phyloP scores from a whole-genome alignment of 2,113 vertebrate species.

The Macrotus californicus region DNA sequence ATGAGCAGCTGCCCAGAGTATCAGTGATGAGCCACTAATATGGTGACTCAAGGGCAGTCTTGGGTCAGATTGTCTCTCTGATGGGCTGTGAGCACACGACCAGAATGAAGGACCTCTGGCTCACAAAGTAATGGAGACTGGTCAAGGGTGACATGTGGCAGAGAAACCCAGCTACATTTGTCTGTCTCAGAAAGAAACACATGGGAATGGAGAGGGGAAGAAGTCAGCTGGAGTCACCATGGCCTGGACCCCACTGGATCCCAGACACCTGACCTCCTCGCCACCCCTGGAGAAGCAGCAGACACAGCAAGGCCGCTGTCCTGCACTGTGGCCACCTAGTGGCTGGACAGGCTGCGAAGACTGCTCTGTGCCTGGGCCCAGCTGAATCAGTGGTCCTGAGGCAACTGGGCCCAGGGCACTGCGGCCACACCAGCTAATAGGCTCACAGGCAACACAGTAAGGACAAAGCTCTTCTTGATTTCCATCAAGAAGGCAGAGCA shows the following conservation, averaged over 20 bases:
- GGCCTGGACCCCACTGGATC: no score
- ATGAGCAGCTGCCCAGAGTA: not conserved
- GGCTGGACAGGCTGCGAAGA: not conserved
- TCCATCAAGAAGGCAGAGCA: not conserved
- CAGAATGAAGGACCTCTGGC: not conserved
- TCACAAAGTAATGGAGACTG: not conserved
- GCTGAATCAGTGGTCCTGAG: rapidly evolving
- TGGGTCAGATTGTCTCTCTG: not conserved
- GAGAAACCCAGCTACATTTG: not conserved
- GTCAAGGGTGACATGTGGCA: not conserved
- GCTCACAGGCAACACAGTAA: not conserved
- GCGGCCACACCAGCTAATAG: rapidly evolving
- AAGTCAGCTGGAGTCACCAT: rapidly evolving
- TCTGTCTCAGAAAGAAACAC: not conserved
- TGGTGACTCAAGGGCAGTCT: not conserved
- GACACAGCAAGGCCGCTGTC: not conserved
- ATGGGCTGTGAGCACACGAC: not conserved
- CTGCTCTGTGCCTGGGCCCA: rapidly evolving
- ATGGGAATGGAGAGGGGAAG: no score
- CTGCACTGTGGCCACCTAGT: not conserved
- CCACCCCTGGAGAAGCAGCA: not conserved
- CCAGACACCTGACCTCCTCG: not conserved
- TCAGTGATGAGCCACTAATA: not conserved
- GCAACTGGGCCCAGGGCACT: not conserved
- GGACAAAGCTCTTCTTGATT: not conserved